These are phyloP conservation scores for Epinephelus coioides DNA, from an alignment of 2,797 vertebrate genomes.

Conservation along the genomic window DNA sequence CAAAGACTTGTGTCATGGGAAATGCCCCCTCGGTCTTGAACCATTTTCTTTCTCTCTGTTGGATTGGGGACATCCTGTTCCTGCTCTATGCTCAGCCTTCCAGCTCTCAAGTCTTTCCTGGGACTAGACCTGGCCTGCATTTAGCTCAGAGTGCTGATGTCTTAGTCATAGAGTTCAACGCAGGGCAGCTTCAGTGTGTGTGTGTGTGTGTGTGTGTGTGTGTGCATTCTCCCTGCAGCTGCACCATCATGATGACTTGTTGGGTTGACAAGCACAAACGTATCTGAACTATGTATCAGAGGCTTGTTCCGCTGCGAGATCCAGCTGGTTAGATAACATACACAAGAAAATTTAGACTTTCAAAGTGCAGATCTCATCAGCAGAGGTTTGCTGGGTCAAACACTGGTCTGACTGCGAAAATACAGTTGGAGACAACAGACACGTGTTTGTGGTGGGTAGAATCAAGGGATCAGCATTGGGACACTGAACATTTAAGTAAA, in stretches of 20 bases:
- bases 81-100: slow-evolving; percentile 34
- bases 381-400: not conserved
- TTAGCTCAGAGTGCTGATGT: slow-evolving; percentile 13
- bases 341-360: slow-evolving; percentile 5
- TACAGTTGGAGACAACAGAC: not conserved
- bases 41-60: slow-evolving; percentile 56
- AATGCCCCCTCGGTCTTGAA: slow-evolving; percentile 59
- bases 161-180: slow-evolving; percentile 36
- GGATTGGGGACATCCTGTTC: slow-evolving; percentile 70
- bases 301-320: slow-evolving; percentile 19
- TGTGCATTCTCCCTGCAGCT: slow-evolving; percentile 50
- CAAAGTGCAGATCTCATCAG: slow-evolving; percentile 45
- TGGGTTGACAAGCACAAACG: slow-evolving; percentile 28
- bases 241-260: slow-evolving; percentile 35
- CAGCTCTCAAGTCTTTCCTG: slow-evolving; percentile 16
- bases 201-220: too few relatives aligned
- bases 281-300: slow-evolving; percentile 52
- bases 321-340: slow-evolving; percentile 38
- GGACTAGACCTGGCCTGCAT: slow-evolving; percentile 46
- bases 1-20: slow-evolving; percentile 77
- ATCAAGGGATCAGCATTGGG: not conserved
- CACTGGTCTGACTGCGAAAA: not conserved
- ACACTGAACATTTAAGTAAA: not conserved
- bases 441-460: not conserved
- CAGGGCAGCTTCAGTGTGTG: slow-evolving; percentile 13